Conservation (phyloP, 2,797 vertebrate species). For the Tokudaia muenninki region DNA sequence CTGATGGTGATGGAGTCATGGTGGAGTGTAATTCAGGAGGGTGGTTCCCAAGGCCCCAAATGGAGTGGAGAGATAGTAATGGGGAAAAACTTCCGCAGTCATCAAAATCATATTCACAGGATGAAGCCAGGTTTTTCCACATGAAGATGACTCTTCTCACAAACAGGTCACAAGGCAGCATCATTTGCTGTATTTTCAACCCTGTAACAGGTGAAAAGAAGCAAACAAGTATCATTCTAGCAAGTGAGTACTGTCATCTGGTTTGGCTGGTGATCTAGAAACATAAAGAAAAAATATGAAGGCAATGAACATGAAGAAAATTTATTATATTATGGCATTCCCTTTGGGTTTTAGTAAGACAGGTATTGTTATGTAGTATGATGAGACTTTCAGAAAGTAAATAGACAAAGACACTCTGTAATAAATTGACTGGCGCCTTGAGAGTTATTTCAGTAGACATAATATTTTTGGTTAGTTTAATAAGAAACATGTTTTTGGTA, state of each 20-base stretch:
- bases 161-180: background rate
- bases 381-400: background rate
- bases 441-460: background rate
- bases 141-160: conserved; percentile 40
- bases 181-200: conserved; percentile 19
- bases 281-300: background rate
- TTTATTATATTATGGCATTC: background rate
- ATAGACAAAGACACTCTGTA: background rate
- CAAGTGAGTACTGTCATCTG: background rate
- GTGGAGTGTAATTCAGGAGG: conserved; percentile 36
- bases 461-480: background rate
- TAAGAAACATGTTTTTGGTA: background rate
- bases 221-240: background rate
- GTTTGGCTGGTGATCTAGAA: background rate
- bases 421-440: background rate
- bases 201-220: conserved; percentile 17
- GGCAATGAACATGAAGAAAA: background rate
- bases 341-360: background rate
- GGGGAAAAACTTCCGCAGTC: background rate
- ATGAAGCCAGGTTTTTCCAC: conserved; percentile 44
- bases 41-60: conserved; percentile 57
- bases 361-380: background rate
- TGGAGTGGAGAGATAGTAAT: conserved; percentile 20
- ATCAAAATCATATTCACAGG: background rate
- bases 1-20: background rate